Conservation (phyloP, 30 jellyfish, hydroid and myxozoan genomes). For the Pelagia noctiluca region DNA sequence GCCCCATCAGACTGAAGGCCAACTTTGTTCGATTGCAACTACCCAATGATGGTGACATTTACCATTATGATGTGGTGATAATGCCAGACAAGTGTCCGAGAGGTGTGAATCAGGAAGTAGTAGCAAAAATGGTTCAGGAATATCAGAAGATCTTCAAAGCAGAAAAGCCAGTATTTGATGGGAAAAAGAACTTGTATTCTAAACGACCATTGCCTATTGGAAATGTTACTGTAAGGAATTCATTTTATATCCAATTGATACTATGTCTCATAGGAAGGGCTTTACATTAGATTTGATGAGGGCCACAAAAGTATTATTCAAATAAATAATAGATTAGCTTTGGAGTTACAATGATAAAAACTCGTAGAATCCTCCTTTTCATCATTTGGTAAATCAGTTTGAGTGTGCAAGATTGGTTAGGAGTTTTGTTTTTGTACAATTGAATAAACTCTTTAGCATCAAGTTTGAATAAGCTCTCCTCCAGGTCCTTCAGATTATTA, state of each 20-base stretch:
- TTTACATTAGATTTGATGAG: no score
- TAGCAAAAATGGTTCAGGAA: conserved; percentile 19
- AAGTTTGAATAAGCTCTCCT: no score
- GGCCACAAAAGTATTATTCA: no score
- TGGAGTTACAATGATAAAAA: no score
- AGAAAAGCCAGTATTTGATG: conserved; percentile 63
- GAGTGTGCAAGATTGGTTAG: no score
- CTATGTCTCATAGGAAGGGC: neutral
- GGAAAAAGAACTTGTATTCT: conserved; percentile 57
- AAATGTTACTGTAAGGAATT: conserved; percentile 13
- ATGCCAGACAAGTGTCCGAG: conserved; percentile 47
- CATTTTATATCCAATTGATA: neutral
- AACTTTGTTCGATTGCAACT: conserved; percentile 47
- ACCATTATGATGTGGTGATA: conserved; percentile 63
- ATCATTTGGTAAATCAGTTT: no score
- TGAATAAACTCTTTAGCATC: no score
- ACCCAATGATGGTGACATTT: conserved; percentile 47
- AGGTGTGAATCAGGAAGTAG: conserved; percentile 9
- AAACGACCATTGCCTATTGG: conserved; percentile 15
- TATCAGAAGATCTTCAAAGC: conserved; percentile 20
- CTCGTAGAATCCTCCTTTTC: no score
- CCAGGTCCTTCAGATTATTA: no score
- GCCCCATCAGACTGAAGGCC: conserved; percentile 47
- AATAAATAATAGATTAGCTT: no score
- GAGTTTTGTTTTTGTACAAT: no score